These are phyloP conservation scores for Cyprinodon brontotheroides DNA, from an alignment of 2,113 vertebrate genomes.

Conservation along the genomic window DNA sequence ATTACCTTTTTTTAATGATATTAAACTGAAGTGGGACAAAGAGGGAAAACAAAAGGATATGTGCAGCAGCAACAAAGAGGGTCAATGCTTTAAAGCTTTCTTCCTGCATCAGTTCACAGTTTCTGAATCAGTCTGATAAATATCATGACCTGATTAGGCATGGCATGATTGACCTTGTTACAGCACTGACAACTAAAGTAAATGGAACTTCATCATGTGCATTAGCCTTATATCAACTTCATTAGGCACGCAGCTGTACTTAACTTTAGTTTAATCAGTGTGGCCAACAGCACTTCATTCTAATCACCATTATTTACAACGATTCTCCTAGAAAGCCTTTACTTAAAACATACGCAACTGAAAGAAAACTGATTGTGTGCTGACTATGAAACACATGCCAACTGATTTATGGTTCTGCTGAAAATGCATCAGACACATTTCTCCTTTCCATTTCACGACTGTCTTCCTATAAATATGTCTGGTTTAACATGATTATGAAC, in stretches of 20 bases:
- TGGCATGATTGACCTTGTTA: constrained; percentile 46
- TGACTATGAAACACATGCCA: constrained; percentile 55
- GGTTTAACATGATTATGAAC: constrained; percentile 49
- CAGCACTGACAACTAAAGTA: constrained; percentile 16
- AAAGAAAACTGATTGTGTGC: constrained; percentile 12
- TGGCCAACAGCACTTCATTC: constrained; percentile 38
- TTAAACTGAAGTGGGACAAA: not conserved
- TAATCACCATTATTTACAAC: constrained; percentile 30
- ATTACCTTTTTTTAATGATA: not conserved
- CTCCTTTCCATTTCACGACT: constrained; percentile 17
- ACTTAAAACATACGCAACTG: constrained; percentile 13
- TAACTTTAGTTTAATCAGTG: constrained; percentile 54
- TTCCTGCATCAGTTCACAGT: constrained; percentile 5
- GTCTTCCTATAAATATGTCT: constrained; percentile 37
- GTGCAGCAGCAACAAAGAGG: not conserved
- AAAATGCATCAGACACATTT: constrained; percentile 50
- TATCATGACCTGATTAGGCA: constrained; percentile 17
- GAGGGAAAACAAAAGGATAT: not conserved
- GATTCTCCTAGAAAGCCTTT: constrained; percentile 26
- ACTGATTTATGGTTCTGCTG: constrained; percentile 54
- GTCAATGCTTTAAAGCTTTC: not conserved
- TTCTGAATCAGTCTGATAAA: constrained; percentile 16
- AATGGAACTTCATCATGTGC: constrained; percentile 46
- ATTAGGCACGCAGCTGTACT: constrained; percentile 54
- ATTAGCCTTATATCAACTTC: constrained; percentile 54